A percentile compares a stretch with the other conserved stretches of the same genome.
Conservation (phyloP, 2,113 vertebrate genomes). For the Sander lucioperca region DNA sequence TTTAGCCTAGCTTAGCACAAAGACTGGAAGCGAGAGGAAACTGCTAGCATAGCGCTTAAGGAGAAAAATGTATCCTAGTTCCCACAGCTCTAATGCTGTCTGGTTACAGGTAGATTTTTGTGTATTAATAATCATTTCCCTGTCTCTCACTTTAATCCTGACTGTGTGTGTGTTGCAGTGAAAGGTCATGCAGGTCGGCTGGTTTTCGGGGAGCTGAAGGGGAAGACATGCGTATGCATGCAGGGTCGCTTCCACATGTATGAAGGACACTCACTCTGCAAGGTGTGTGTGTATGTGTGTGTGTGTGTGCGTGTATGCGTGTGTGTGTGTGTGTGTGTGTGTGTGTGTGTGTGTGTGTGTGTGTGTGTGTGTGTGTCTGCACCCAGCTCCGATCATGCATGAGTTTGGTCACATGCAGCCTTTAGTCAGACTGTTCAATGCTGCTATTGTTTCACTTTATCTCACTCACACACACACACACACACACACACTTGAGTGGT, state of each 20-base stretch:
- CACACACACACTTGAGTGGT: conserved; percentile 1
- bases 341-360: conserved; percentile 14
- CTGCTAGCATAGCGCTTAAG: too few species aligned
- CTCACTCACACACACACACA: conserved; percentile 14
- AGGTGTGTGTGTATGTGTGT: conserved; percentile 63
- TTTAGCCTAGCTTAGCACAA: too few species aligned
- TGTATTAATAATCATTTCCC: background rate
- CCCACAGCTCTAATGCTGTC: background rate
- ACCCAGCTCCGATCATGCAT: conserved; percentile 35
- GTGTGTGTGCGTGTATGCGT: conserved; percentile 20
- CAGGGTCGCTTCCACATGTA: conserved; percentile 90
- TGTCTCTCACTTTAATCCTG: background rate
- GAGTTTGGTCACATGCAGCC: conserved; percentile 63
- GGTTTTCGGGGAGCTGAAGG: conserved; percentile 86
- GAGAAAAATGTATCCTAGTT: too few species aligned
- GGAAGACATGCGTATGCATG: conserved; percentile 88
- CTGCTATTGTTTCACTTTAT: conserved; percentile 49
- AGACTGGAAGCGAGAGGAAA: too few species aligned
- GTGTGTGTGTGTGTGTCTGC: background rate
- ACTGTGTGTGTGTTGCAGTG: conserved; percentile 71
- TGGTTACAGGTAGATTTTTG: background rate
- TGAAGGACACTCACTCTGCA: conserved; percentile 86
- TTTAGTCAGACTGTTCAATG: conserved; percentile 56
- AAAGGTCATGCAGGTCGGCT: conserved; percentile 85
- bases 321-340: conserved; percentile 19